Evolutionary conservation across 2,888 invertebrate genomes (phyloP).

Genomic region (Lasioglossum malachurum): DNA sequence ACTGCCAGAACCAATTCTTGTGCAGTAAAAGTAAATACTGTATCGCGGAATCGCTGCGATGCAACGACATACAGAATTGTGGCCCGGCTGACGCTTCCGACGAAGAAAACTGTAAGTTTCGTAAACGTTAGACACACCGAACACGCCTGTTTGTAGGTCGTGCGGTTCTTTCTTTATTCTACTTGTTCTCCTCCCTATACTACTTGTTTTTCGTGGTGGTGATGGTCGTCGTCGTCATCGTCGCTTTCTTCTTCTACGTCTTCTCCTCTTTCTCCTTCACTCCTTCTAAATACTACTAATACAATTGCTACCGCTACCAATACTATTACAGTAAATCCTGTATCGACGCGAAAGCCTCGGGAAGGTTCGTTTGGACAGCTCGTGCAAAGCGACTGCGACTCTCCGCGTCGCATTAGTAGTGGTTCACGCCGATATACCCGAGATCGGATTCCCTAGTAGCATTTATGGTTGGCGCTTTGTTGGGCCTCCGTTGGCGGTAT

Average conservation of each 20-base stretch:
- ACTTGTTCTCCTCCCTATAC: neutral
- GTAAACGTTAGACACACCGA: slow-evolving; percentile 66
- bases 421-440: too few relatives aligned
- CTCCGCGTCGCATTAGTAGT: too few relatives aligned
- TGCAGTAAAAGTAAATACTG: slow-evolving; percentile 91
- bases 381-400: too few relatives aligned
- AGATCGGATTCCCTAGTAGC: too few relatives aligned
- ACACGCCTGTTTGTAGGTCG: slow-evolving; percentile 53
- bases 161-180: slow-evolving; percentile 53
- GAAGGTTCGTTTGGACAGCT: too few relatives aligned
- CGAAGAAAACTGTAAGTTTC: slow-evolving; percentile 92
- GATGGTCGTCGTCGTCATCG: slow-evolving; percentile 69
- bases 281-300: neutral
- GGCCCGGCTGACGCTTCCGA: slow-evolving; percentile 91
- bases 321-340: neutral
- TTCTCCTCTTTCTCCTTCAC: neutral
- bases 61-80: slow-evolving; percentile 94
- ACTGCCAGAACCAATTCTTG: slow-evolving; percentile 88
- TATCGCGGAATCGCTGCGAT: slow-evolving; percentile 91
- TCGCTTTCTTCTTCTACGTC: slow-evolving; percentile 68
- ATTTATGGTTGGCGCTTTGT: too few relatives aligned
- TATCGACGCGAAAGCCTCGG: too few relatives aligned
- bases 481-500: too few relatives aligned
- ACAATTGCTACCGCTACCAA: neutral
- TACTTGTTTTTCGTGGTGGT: slow-evolving; percentile 1